These are phyloP conservation scores for Catharus minimus DNA, from an alignment of 2,113 vertebrate genomes.

Conservation along the genomic window DNA sequence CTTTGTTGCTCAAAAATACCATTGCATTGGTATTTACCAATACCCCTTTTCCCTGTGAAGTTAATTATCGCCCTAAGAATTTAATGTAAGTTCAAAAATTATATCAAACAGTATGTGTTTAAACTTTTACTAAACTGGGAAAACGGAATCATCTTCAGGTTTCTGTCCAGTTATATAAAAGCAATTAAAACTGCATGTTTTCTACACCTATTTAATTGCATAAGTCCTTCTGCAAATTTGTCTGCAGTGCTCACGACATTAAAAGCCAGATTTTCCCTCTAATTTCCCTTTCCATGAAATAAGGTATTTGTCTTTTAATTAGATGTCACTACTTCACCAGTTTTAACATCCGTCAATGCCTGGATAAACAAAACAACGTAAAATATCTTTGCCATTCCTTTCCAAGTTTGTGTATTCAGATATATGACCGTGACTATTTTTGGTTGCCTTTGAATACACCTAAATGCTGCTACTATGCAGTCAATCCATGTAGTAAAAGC, in stretches of 20 bases:
- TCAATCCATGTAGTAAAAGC: not conserved
- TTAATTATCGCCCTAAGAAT: not conserved
- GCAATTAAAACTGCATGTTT: not conserved
- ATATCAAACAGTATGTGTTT: fast-evolving
- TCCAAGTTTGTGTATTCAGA: not conserved
- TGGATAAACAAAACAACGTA: not conserved
- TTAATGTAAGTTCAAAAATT: not conserved
- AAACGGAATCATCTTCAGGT: not conserved
- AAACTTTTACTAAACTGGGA: not conserved
- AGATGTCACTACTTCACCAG: not conserved
- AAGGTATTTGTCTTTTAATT: not conserved
- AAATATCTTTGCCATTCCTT: not conserved
- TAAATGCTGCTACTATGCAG: fast-evolving
- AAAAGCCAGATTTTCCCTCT: not conserved
- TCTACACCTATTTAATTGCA: not conserved
- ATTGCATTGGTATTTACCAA: not conserved
- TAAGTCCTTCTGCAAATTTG: not conserved
- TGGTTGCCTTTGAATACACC: not conserved
- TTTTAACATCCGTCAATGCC: not conserved
- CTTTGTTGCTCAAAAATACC: not conserved
- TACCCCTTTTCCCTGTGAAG: not conserved
- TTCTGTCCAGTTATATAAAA: not conserved
- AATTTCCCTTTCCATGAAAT: not conserved
- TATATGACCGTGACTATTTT: fast-evolving
- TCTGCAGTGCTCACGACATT: not conserved